phyloP scores from a whole-genome alignment of 2,113 vertebrate species.

The Leucopsar rothschildi region DNA sequence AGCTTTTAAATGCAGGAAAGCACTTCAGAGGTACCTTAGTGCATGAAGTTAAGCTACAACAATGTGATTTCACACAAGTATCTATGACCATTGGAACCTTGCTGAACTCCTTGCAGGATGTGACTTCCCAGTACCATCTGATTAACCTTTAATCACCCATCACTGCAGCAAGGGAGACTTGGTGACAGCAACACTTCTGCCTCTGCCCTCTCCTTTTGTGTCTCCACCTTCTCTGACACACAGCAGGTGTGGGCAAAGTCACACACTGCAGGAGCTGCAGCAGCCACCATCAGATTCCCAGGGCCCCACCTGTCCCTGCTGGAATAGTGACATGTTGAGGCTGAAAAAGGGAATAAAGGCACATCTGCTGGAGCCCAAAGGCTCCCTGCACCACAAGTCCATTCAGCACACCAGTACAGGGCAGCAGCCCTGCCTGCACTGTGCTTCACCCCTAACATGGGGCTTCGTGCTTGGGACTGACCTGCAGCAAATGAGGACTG shows the following conservation, averaged over 20 bases:
- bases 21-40: not conserved
- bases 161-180: not conserved
- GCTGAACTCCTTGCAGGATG: not conserved
- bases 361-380: not conserved
- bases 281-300: not conserved
- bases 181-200: not conserved
- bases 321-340: not conserved
- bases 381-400: not conserved
- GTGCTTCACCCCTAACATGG: rapidly evolving
- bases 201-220: not conserved
- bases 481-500: not conserved
- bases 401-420: rapidly evolving
- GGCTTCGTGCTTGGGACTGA: not conserved
- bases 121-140: not conserved
- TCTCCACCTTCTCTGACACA: not conserved
- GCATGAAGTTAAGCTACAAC: not conserved
- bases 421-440: not conserved
- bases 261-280: rapidly evolving
- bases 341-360: rapidly evolving
- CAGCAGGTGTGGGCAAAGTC: not conserved
- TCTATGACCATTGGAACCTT: not conserved
- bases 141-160: not conserved
- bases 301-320: not conserved
- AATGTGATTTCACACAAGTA: not conserved
- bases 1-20: not conserved